Conservation (phyloP, 2,888 invertebrate genomes). For the Euphydryas editha region DNA sequence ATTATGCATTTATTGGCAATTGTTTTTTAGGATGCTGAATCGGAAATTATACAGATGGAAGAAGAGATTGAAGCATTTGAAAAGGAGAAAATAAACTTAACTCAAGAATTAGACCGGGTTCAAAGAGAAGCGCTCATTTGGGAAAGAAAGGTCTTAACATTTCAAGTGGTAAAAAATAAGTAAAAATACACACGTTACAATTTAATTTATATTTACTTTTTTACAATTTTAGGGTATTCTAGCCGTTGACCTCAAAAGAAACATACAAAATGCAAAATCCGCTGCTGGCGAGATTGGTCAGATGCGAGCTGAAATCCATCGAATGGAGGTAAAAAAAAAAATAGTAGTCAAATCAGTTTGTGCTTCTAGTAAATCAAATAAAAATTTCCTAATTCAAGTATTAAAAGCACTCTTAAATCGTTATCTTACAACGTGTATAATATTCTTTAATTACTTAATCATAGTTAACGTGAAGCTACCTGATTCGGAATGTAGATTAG, state of each 20-base stretch:
- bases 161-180: neutral
- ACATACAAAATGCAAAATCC: conserved; percentile 86
- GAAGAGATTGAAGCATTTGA: conserved; percentile 86
- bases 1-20: neutral
- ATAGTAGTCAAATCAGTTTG: neutral
- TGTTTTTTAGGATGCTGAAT: conserved; percentile 85
- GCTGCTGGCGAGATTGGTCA: conserved; percentile 88
- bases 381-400: too few species aligned
- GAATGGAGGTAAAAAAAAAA: conserved; percentile 87
- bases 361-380: too few species aligned
- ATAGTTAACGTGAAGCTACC: too few species aligned
- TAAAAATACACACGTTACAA: neutral
- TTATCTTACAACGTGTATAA: too few species aligned
- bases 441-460: too few species aligned
- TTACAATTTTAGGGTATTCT: conserved; percentile 76
- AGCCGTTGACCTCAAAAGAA: conserved; percentile 88
- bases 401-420: too few species aligned
- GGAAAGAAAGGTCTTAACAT: conserved; percentile 87
- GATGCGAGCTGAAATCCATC: conserved; percentile 92
- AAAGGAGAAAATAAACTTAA: conserved; percentile 86
- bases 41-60: conserved; percentile 86
- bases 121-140: conserved; percentile 89
- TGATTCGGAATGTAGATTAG: too few species aligned
- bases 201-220: neutral
- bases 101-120: conserved; percentile 84